Base-by-base conservation (phyloP, 2,888 invertebrate species). In the Oligia strigilis region DNA sequence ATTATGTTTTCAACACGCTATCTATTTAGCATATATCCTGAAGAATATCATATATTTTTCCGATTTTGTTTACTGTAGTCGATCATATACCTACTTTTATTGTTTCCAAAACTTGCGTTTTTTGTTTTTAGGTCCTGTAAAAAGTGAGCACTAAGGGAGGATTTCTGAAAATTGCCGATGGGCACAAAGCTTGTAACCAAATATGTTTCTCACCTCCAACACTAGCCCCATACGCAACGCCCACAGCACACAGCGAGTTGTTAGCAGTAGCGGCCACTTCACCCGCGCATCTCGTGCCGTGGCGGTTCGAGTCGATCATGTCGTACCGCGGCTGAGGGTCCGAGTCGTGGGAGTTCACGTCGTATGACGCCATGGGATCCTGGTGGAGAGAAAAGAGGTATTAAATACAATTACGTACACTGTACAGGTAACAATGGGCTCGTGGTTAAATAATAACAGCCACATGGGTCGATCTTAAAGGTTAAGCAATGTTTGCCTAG, bases 291-390 rank as follows among this genome's bases (percentile, higher is more conserved):
- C 99, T 97, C 9, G 99, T 99, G 4, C 99, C 99, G 94, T 99
- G 99, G 43, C 99, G 98, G 96, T 99, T 99, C 80, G 99, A 99
- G 97, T 99, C 99, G 77, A 99, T 98, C 97, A 99, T 98, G 95
- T 99, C 99, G 94, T 99, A 99, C 86, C 99, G 98, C 0, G 99
- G 99, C 98, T 99, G 99, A 0, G 99, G 99, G 95, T 99, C 99
- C 2, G 98, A 98, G 94, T 99, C 99, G 93, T 99, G 98, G 85
- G 98, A 98, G 94, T 99, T 99, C 67, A 99, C 99, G 96, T 99
- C 99, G 95, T 99, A 99, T 62, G 99, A 99, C 64, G 99, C 99
- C 95, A 98, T 97, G 0, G 99, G 98, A 95, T 99, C 99, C 99
- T 99, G 95, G 49, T 67, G 19, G 43, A 82, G 72, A 83, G 6